Base-by-base conservation (phyloP, 2,797 vertebrate genomes). In the Coluber constrictor region DNA sequence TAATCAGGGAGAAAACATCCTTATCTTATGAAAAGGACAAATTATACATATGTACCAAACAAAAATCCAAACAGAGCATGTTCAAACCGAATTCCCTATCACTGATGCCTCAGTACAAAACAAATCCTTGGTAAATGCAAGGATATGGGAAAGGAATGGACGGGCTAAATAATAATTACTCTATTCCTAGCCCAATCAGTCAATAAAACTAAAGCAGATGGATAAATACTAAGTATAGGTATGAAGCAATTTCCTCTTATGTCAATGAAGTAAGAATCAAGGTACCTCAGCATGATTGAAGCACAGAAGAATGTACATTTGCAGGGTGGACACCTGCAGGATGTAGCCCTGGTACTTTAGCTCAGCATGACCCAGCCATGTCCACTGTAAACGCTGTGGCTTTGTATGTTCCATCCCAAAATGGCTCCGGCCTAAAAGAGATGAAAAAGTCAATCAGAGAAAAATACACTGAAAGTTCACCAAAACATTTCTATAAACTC, bases 301-400 rank as follows among this genome's bases (percentile, higher is more conserved):
- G 89, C 98, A 95, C 93, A 99, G 98, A 95, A 99, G 98, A 94
- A 99, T 96, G 97, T 98, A 99, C 99, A 99, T 99, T 98, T 99
- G 99, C 92, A 99, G 96, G 0, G 99, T 99, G 91, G 99, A 99
- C 61, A 99, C 99, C 0, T 98, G 98, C 16, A 99, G 98, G 6
- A 96, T 92, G 92, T 97, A 96, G 90, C 96, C 97, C n/a, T 98
- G 98, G 0, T 98, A 98, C 93, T 91, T 96, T 66, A 99, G 94
- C 94, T 99, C 98, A 0, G 98, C 99, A 10, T 98, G 98, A 92
- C 99, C 99, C 93, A 99, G 97, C 99, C 99, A 99, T 0, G 99
- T 99, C 99, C 99, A 99, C 98, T 99, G 99, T 88, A 99, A 90
- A 10, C 96, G 97, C 15, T 98, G 97, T 0, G 98, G 98, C 43